Percentiles rank a stretch among this genome's conserved stretches.
phyloP scores from a whole-genome alignment of 1,140 invertebrate genomes.

The Diabrotica virgifera region DNA sequence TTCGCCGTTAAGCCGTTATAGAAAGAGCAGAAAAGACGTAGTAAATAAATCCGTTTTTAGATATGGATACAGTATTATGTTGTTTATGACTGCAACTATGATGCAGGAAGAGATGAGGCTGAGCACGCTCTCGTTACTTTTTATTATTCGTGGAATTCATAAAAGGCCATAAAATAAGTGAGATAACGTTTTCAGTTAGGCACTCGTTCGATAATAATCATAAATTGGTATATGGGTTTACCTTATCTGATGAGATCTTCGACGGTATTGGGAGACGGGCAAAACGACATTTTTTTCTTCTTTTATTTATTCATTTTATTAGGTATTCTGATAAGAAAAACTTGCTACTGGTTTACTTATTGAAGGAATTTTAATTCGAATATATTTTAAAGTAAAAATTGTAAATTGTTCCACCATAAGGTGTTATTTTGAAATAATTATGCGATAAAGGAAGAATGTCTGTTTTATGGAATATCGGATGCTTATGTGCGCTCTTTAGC shows the following conservation, averaged over 20 bases:
- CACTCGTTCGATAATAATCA: slow-evolving; percentile 23
- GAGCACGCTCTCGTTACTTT: slow-evolving; percentile 43
- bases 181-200: slow-evolving; percentile 24
- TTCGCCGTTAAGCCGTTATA: slow-evolving; percentile 29
- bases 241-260: slow-evolving; percentile 7
- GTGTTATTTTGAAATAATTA: no score
- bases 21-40: slow-evolving; percentile 4
- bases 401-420: no score
- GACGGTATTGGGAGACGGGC: not conserved
- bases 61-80: slow-evolving; percentile 38
- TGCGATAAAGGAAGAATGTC: no score
- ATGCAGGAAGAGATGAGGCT: slow-evolving; percentile 42
- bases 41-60: slow-evolving; percentile 34
- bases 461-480: no score
- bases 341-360: no score
- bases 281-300: not conserved
- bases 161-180: slow-evolving; percentile 30
- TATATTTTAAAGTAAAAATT: no score
- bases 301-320: not conserved
- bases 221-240: slow-evolving; percentile 22
- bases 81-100: slow-evolving; percentile 40
- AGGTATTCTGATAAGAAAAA: no score
- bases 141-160: slow-evolving; percentile 44
- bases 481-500: no score
- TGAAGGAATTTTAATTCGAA: no score